Base-by-base conservation (phyloP, 2,797 vertebrate genomes). In the Myotis planiceps region DNA sequence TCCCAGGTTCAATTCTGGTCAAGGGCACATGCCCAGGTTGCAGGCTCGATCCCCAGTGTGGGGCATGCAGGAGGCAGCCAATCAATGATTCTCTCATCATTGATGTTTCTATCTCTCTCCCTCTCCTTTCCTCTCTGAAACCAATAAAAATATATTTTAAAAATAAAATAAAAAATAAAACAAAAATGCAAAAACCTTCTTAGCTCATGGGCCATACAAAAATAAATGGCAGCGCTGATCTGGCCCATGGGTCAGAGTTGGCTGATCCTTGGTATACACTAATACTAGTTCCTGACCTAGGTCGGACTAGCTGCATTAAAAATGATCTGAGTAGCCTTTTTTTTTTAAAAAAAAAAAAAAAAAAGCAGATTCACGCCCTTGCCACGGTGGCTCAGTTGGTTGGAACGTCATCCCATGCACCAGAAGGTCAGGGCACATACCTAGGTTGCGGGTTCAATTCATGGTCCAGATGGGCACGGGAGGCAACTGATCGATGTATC, bases 151-250 rank as follows among this genome's bases (percentile, higher is more conserved):
- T 32, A 65, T 7, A n/a, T 32, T 60, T 60, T 29, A 60, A 29
- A 32, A 65, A 65, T 65, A 18, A 63, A 16, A 69, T 49, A 76
- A 58, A 27, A n/a, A 63, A 63, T n/a, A 16, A 63, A 15, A 69
- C 42, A 76, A 82, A 65, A 92, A 88, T 71, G 9, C 69, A 75
- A 37, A 92, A 90, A 34, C 9, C 47, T 47, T 92, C 76, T 92
- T 78, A 82, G 58, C 32, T 84, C 68, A 19, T 16, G 18, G 25
- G 58, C 34, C 49, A 85, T 69, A 79, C 5, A 65, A 91, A 88
- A 74, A 74, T 45, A 85, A 84, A 95, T 42, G 25, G 80, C n/a
- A 90, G 58, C 27, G 65, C 5, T 34, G 72, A 90, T 49, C 4
- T 39, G 51, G 27, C 49, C 42, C 27, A 16, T 15, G 27, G 42